Evolutionary conservation across 1,140 invertebrate species (phyloP), one percentile per base, ranked within the genome.

Genomic region (Micrasema minimum): DNA sequence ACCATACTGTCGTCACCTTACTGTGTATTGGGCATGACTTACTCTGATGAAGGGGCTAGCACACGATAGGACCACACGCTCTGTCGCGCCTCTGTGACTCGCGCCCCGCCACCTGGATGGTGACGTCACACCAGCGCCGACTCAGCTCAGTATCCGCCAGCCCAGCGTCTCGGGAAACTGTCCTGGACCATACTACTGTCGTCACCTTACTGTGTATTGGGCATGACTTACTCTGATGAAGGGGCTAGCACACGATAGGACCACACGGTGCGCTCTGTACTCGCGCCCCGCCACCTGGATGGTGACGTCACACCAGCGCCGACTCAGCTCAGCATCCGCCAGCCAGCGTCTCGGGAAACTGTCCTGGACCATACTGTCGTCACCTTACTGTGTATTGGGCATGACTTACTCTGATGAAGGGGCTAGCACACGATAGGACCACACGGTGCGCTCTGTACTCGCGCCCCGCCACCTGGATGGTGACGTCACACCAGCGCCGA

Each of bases 161-260:
- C 80, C n/a, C 80, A 83, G 66, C 81, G 41, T 43, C 67, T 55
- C 9, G 62, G 46, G n/a, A 38, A 22, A 20, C 37, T 43, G n/a
- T 62, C 38, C 22, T 45, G 37, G 18, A 43, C 37, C 57, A 62
- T n/a, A n/a, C n/a, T 62, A 16, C 37, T 62, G 57, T 10, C 3
- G 37, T 23, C 18, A 16, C 1, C n/a, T 2, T 14, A n/a, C 26
- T 45, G 43, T 4, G 43, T n/a, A n/a, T n/a, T n/a, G n/a, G n/a
- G n/a, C n/a, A n/a, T n/a, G n/a, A n/a, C 76, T 76, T 77, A 82
- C 82, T 70, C 78, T 79, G 0, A 83, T 77, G 72, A 81, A 83
- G 14, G 69, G 69, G 76, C 82, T 83, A 23, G 80, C 82, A 57
- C 80, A 81, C 18, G 82, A 81, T 3, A 83, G 76, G 2, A 82